Base-by-base conservation (phyloP, 1,140 invertebrate genomes). In the Drosophila sucinea region DNA sequence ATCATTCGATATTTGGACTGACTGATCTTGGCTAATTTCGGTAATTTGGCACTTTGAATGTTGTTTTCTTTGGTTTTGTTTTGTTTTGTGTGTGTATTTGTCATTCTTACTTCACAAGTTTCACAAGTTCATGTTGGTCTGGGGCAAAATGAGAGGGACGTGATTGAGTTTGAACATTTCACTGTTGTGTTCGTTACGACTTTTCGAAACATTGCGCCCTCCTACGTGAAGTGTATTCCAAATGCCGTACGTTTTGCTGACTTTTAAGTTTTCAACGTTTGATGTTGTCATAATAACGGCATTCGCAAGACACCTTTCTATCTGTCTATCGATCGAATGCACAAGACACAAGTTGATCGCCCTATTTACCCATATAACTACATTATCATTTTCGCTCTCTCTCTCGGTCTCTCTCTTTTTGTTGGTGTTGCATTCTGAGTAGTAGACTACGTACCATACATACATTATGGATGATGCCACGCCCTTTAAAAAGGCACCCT, bases 241-340 rank as follows among this genome's bases (percentile, higher is more conserved):
- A 76, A 58, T 60, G 55, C 56, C 60, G 35, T 54, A 54, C 61
- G 17, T 17, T 17, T 17, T 17, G 17, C 17, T 17, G 29, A 25
- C 35, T 64, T 72, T 35, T 38, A 4, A 32, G 33, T 51, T 44
- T 61, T 33, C 41, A 38, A 40, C 55, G 35, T 40, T 65, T 56
- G 70, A 63, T 73, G 73, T 81, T 80, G 81, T 69, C 80, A 84
- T 83, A 83, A 84, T 83, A 83, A 77, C 72, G 80, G 81, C 55
- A 73, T 68, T 62, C 41, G 67, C 23, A 10, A 70, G 71, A 25
- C 77, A 80, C 68, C 73, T 73, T 80, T 69, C 68, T 80, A 83
- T 63, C 65, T 23, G 27, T 47, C 35, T 11, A 38, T 30, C 30
- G 2, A 30, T 30, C 30, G 30, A 3, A 30, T 30, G 30, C 30